Base-by-base conservation (phyloP, 2,888 invertebrate genomes). In the Ophion ellenae region DNA sequence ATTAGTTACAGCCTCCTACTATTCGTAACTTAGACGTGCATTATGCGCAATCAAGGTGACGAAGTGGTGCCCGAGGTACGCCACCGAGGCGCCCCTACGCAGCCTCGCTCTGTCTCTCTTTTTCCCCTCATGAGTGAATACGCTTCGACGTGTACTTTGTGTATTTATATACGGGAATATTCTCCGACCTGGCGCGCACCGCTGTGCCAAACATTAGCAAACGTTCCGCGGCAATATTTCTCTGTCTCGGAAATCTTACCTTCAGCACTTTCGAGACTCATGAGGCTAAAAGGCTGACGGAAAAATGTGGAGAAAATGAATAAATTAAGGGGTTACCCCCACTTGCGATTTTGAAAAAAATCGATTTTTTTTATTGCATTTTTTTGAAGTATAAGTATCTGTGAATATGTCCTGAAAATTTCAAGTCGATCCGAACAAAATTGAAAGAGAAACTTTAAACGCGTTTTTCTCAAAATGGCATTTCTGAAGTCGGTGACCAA, bases 21-120 rank as follows among this genome's bases (percentile, higher is more conserved):
- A 83, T 88, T 85, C 91, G 91, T 92, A 91, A 92, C 92, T 92
- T 92, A 91, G 91, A 91, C 90, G 90, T 92, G 91, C 92, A 92
- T 92, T 93, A 92, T 92, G 91, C 90, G 90, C 92, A 92, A 93
- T 93, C 93, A 92, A 92, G 92, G 92, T 93, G 93, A 93, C 93
- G 90, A 90, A 92, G 92, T 88, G 83, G 79, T 77, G 85, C 87
- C 81, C 79, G 76, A 64, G 79, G 81, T 81, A 86, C 64, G 59
- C 69, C 77, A 69, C 24, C 82, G 17, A 11, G 32, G 28, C 10
- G n/a, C 2, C 66, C 74, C 63, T 64, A 20, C 20, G 7, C 20
- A 9, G 61, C 20, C 73, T 32, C 53, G 14, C 57, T 71, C 57
- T 53, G 57, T 61, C 36, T 32, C 28, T 69, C 28, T 74, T 67